These are phyloP conservation scores for Nematostella vectensis DNA, from an alignment of 92 coral and sea anemone species.

Conservation along the genomic window DNA sequence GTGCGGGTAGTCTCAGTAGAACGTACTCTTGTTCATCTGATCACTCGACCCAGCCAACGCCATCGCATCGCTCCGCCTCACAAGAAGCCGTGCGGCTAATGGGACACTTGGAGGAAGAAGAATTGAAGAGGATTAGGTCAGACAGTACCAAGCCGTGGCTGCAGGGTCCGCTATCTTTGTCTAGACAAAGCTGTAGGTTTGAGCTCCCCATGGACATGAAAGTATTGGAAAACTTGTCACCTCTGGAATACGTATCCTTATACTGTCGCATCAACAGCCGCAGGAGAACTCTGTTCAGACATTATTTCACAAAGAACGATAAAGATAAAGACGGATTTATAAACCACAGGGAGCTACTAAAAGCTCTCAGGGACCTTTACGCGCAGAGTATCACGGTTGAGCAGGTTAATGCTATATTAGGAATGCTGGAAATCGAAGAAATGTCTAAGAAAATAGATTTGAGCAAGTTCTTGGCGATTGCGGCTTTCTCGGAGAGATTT, in stretches of 20 bases:
- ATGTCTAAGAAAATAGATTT: constrained; percentile 45
- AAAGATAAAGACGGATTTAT: constrained; percentile 79
- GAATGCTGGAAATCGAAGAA: constrained; percentile 57
- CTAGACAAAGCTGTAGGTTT: constrained; percentile 84
- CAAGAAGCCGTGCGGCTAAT: constrained; percentile 33
- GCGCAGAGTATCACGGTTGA: constrained; percentile 65
- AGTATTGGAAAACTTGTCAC: constrained; percentile 65
- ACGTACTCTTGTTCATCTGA: not conserved
- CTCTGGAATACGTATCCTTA: constrained; percentile 64
- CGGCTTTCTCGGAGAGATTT: constrained; percentile 94
- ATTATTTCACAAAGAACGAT: constrained; percentile 82
- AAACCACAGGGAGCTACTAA: constrained; percentile 65
- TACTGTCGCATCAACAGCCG: constrained; percentile 81
- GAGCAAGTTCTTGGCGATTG: constrained; percentile 57
- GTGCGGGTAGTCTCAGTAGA: not conserved
- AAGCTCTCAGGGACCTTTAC: constrained; percentile 75
- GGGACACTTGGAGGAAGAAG: constrained; percentile 47
- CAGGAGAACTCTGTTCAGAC: constrained; percentile 65
- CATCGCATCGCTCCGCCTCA: constrained; percentile 27
- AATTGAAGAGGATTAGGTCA: constrained; percentile 26
- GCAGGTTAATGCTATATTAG: constrained; percentile 59
- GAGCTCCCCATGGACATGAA: constrained; percentile 95
- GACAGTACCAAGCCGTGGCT: constrained; percentile 58
- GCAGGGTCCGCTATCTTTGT: constrained; percentile 83
- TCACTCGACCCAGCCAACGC: not conserved